Percentiles rank a stretch among this genome's conserved stretches.
phyloP scores from a whole-genome alignment of 1,140 invertebrate species.

The Drosophila pruinosa region DNA sequence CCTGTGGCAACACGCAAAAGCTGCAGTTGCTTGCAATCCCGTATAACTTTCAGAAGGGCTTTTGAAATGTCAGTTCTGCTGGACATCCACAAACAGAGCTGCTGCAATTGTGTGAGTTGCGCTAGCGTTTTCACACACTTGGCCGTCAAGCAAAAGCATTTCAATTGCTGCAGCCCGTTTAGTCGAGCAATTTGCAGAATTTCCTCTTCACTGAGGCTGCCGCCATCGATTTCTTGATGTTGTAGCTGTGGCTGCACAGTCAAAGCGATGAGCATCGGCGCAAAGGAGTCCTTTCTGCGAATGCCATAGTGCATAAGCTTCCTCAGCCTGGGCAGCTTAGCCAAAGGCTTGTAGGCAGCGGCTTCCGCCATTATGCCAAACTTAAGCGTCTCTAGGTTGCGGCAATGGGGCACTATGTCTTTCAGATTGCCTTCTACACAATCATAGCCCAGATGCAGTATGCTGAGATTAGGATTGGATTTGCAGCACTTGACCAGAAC shows the following conservation, averaged over 20 bases:
- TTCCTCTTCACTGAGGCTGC: conserved; percentile 43
- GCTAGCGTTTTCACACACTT: conserved; percentile 44
- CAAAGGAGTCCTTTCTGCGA: conserved; percentile 46
- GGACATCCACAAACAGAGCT: conserved; percentile 56
- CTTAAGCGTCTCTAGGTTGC: conserved; percentile 38
- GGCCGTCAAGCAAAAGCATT: conserved; percentile 48
- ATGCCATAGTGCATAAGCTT: conserved; percentile 45
- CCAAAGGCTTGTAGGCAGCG: conserved; percentile 31
- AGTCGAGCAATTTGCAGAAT: conserved; percentile 32
- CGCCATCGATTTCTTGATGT: conserved; percentile 51
- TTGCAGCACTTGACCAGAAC: conserved; percentile 50
- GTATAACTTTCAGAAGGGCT: conserved; percentile 36
- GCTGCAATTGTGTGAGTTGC: conserved; percentile 22
- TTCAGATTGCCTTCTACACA: conserved; percentile 25
- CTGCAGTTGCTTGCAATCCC: conserved; percentile 39
- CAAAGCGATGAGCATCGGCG: conserved; percentile 35
- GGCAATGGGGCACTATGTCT: conserved; percentile 48
- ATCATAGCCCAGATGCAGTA: conserved; percentile 41
- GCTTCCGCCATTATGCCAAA: conserved; percentile 54
- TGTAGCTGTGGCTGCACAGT: conserved; percentile 31
- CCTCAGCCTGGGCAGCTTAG: conserved; percentile 35
- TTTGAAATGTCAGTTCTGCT: conserved; percentile 41
- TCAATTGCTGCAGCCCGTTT: conserved; percentile 37
- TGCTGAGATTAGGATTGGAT: conserved; percentile 33
- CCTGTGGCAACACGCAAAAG: conserved; percentile 36